A percentile compares a stretch with the other conserved stretches of the same genome.
phyloP scores from a whole-genome alignment of 2,888 invertebrate species.

The Tipula lateralis region DNA sequence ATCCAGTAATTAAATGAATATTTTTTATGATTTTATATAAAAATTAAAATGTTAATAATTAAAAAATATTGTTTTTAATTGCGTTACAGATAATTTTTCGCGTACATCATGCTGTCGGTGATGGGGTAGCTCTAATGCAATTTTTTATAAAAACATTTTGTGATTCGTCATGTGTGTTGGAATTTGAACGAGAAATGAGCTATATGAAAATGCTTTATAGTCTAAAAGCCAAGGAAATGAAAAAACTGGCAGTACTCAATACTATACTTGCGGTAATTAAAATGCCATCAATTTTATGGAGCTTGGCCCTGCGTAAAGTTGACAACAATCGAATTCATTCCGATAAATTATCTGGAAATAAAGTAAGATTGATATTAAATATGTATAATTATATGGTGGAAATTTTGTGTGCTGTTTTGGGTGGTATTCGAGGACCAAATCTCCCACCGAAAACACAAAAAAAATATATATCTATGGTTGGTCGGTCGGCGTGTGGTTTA shows the following conservation, averaged over 20 bases:
- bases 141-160: slow-evolving; percentile 51
- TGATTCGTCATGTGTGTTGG: slow-evolving; percentile 39
- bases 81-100: slow-evolving; percentile 51
- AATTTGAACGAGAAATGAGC: background rate
- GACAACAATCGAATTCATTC: slow-evolving; percentile 52
- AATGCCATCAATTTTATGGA: background rate
- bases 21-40: background rate
- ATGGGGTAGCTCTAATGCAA: slow-evolving; percentile 52
- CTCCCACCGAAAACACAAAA: background rate
- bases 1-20: background rate
- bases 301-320: slow-evolving; percentile 36
- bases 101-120: slow-evolving; percentile 55
- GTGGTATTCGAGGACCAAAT: background rate
- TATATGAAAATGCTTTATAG: background rate
- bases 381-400: background rate
- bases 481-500: background rate
- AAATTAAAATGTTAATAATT: background rate
- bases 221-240: background rate
- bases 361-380: slow-evolving; percentile 37
- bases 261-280: background rate
- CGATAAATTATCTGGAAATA: slow-evolving; percentile 48
- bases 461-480: background rate
- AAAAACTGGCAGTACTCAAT: background rate
- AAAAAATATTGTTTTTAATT: background rate
- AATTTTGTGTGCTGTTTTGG: background rate